Evolutionary conservation across 2,888 invertebrate species (phyloP).

Genomic region (Dasysyrphus albostriatus): DNA sequence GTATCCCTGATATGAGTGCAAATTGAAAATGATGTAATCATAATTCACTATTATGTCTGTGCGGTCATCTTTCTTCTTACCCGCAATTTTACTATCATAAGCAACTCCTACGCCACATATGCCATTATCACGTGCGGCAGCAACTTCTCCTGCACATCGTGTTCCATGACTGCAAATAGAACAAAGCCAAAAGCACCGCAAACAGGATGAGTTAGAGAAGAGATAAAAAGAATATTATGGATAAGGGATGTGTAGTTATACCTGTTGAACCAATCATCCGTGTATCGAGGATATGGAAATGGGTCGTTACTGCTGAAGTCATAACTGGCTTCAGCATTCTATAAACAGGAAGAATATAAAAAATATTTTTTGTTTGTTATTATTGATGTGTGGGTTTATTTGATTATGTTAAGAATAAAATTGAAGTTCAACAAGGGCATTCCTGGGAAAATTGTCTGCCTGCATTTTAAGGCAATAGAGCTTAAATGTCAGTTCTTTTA

Average conservation of each 20-base stretch:
- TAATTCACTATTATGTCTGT: not conserved
- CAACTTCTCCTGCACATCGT: constrained; percentile 98
- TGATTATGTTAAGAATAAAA: not conserved
- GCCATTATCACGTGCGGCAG: constrained; percentile 99
- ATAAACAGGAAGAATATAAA: constrained; percentile 81
- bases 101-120: constrained; percentile 99
- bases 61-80: constrained; percentile 84
- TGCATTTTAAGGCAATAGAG: not conserved
- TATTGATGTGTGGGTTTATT: constrained; percentile 1
- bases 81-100: constrained; percentile 98
- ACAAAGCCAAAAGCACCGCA: not conserved
- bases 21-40: not conserved
- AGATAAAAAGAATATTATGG: not conserved
- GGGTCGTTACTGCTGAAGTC: constrained; percentile 99
- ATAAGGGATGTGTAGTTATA: constrained; percentile 83
- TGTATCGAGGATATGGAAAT: constrained; percentile 98
- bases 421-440: not conserved
- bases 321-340: constrained; percentile 99
- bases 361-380: not conserved
- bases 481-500: not conserved
- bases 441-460: not conserved
- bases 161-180: constrained; percentile 93
- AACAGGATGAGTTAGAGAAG: not conserved
- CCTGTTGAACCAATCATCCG: constrained; percentile 99
- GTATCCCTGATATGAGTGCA: constrained; percentile 89